Conservation (phyloP, 2,888 invertebrate species). For the Drosophila macrospina region DNA sequence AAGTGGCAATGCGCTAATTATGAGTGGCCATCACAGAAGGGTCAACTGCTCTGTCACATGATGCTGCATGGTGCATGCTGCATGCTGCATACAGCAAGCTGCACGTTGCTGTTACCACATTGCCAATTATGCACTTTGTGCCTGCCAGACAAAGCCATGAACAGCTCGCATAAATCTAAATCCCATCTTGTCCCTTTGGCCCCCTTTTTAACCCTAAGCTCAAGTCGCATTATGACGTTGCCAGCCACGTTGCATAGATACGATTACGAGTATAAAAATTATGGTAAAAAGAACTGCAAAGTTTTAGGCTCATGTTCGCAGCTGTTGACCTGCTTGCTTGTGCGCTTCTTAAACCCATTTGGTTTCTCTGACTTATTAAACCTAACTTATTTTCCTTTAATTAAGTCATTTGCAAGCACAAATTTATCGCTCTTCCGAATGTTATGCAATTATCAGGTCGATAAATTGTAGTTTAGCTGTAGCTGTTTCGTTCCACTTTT, state of each 20-base stretch:
- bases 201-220: conserved; percentile 43
- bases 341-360: conserved; percentile 18
- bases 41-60: conserved; percentile 34
- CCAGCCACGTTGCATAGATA: conserved; percentile 27
- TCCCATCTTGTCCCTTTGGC: conserved; percentile 17
- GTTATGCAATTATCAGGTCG: too few relatives aligned
- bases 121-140: conserved; percentile 76
- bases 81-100: conserved; percentile 15
- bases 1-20: conserved; percentile 84
- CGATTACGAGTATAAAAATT: conserved; percentile 9
- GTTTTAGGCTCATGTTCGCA: conserved; percentile 42
- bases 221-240: conserved; percentile 76
- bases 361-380: conserved; percentile 4
- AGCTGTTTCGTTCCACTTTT: too few relatives aligned
- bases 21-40: conserved; percentile 47
- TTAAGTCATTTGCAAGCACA: too few relatives aligned
- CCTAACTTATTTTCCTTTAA: neutral
- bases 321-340: conserved; percentile 59
- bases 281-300: conserved; percentile 13
- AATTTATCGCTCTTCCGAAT: too few relatives aligned
- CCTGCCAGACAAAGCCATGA: conserved; percentile 31
- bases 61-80: conserved; percentile 18
- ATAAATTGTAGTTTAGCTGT: too few relatives aligned
- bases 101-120: conserved; percentile 61
- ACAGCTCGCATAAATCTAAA: conserved; percentile 70